phyloP scores from a whole-genome alignment of 2,888 invertebrate species.

The Eristalis tenax region DNA sequence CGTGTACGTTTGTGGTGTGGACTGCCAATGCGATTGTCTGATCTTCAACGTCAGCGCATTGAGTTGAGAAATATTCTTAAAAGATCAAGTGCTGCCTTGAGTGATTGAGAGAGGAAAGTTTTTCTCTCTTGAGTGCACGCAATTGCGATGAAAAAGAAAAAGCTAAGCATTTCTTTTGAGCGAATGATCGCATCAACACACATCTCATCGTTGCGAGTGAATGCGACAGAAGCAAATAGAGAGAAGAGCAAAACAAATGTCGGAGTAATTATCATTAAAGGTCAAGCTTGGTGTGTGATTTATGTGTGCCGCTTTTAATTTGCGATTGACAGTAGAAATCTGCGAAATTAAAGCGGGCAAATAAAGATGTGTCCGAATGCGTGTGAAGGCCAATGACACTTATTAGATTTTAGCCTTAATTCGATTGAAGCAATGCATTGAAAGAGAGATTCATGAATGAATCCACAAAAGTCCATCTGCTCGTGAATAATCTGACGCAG shows the following conservation, averaged over 20 bases:
- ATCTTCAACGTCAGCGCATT: background rate
- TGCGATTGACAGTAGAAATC: constrained; percentile 2
- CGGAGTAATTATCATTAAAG: constrained; percentile 59
- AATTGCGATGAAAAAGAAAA: background rate
- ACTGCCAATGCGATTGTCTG: constrained; percentile 9
- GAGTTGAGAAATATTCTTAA: background rate
- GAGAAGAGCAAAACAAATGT: constrained; percentile 61
- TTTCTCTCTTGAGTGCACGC: constrained; percentile 35
- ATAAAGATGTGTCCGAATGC: background rate
- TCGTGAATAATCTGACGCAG: no score
- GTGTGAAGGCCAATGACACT: constrained; percentile 17
- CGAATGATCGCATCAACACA: constrained; percentile 47
- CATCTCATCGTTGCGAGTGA: constrained; percentile 45
- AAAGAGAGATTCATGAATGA: no score
- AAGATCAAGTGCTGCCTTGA: background rate
- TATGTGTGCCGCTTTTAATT: constrained; percentile 60
- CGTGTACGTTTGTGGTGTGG: background rate
- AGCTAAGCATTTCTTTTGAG: constrained; percentile 7
- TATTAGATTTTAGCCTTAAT: background rate
- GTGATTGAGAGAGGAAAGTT: background rate
- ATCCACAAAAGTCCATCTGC: no score
- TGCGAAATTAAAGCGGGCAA: background rate
- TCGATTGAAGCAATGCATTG: background rate
- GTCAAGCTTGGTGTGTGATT: constrained; percentile 61
- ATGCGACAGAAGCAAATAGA: constrained; percentile 29